Percentiles rank a stretch among this genome's conserved stretches.
Conservation (phyloP, 2,113 vertebrate genomes). For the Apteryx owenii region DNA sequence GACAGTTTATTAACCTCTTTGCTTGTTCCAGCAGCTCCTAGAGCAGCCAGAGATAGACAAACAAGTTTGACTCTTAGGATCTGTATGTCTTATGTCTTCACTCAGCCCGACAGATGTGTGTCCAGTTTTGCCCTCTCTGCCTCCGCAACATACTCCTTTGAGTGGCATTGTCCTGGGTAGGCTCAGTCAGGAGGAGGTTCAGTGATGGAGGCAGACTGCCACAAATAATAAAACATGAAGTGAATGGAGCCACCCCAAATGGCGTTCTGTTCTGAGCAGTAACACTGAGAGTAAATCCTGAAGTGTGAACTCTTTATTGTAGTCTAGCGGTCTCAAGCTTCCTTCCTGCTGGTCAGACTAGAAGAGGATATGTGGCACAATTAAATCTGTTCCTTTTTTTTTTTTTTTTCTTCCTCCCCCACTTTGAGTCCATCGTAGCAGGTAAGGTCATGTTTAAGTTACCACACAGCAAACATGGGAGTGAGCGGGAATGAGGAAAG, state of each 20-base stretch:
- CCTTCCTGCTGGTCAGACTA: neutral
- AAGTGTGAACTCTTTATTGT: neutral
- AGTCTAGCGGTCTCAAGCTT: neutral
- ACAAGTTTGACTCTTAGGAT: neutral
- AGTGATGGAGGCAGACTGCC: neutral
- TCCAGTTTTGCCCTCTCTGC: neutral
- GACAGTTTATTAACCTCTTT: neutral
- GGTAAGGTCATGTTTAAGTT: neutral
- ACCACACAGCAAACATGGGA: neutral
- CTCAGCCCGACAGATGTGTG: neutral
- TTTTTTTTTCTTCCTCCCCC: neutral
- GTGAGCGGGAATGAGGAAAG: neutral
- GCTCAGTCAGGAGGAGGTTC: neutral
- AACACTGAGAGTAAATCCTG: neutral
- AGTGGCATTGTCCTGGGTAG: neutral
- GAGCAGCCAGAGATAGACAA: neutral
- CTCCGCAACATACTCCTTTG: neutral
- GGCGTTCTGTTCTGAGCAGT: neutral
- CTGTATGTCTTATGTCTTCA: neutral
- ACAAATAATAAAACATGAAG: neutral
- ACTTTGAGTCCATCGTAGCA: neutral
- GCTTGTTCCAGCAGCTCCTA: neutral
- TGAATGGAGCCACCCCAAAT: neutral
- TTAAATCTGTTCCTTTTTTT: neutral
- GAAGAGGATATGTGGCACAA: neutral